These are phyloP conservation scores for Cydia amplana DNA, from an alignment of 1,140 invertebrate genomes.

Conservation along the genomic window DNA sequence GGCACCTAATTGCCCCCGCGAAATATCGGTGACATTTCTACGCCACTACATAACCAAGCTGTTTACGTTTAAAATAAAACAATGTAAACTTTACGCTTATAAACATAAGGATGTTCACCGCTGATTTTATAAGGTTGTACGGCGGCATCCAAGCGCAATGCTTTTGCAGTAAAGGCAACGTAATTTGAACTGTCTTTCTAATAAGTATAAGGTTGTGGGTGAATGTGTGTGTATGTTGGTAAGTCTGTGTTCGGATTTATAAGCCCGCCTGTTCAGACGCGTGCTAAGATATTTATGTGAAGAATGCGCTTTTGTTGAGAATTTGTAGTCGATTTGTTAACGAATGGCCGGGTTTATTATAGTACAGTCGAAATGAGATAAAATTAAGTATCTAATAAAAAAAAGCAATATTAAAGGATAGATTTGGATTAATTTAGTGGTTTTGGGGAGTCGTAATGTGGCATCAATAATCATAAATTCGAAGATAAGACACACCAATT, in stretches of 20 bases:
- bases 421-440: not conserved
- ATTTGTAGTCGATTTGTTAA: slow-evolving; percentile 66
- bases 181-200: slow-evolving; percentile 32
- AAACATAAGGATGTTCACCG: not conserved
- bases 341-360: slow-evolving; percentile 41
- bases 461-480: not conserved
- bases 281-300: slow-evolving; percentile 53
- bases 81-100: not conserved
- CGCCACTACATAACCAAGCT: slow-evolving; percentile 29
- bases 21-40: slow-evolving; percentile 48
- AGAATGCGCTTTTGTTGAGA: slow-evolving; percentile 44
- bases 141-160: not conserved
- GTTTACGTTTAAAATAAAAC: not conserved
- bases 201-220: not conserved
- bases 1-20: slow-evolving; percentile 43
- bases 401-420: not conserved
- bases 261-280: slow-evolving; percentile 40
- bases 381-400: slow-evolving; percentile 1
- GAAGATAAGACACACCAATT: not conserved
- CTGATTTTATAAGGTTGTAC: slow-evolving; percentile 6
- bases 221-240: slow-evolving; percentile 25
- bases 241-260: slow-evolving; percentile 42
- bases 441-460: not conserved
- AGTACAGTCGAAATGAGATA: not conserved
- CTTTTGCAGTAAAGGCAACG: not conserved